A percentile compares a stretch with the other conserved stretches of the same genome.
These are phyloP conservation scores for Chelonoidis abingdonii DNA, from an alignment of 2,113 vertebrate species.

Conservation along the genomic window DNA sequence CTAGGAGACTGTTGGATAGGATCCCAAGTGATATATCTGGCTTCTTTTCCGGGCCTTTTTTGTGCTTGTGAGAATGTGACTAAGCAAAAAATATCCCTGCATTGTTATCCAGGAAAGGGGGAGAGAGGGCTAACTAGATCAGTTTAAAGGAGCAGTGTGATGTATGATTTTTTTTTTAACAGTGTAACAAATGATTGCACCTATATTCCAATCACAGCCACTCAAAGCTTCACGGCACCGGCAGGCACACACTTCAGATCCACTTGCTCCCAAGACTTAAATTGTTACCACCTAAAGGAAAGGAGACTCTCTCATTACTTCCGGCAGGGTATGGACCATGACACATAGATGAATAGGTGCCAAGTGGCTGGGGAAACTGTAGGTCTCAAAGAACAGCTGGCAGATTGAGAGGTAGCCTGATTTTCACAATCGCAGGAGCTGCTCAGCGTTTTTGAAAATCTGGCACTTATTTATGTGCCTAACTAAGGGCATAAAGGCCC, in stretches of 20 bases:
- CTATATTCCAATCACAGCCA: not conserved
- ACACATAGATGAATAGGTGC: not conserved
- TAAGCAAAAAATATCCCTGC: slow-evolving; percentile 53
- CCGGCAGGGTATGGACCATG: not conserved
- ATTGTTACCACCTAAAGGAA: not conserved
- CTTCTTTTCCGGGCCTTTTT: slow-evolving; percentile 46
- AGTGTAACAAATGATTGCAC: not conserved
- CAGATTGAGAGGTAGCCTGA: not conserved
- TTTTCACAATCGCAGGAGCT: not conserved
- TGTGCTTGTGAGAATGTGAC: slow-evolving; percentile 13
- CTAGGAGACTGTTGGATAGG: slow-evolving; percentile 52
- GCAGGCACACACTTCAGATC: not conserved
- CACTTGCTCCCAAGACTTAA: not conserved
- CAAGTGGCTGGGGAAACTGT: not conserved
- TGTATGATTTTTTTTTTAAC: not conserved
- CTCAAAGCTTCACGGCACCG: slow-evolving; percentile 29
- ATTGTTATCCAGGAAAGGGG: slow-evolving; percentile 36
- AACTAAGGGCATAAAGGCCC: not conserved
- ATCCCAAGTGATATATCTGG: slow-evolving; percentile 57
- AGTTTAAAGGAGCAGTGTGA: not conserved
- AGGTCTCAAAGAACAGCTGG: not conserved
- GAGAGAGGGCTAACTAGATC: not conserved
- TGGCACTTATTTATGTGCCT: not conserved
- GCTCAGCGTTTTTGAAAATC: not conserved
- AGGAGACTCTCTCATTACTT: not conserved